phyloP scores from a whole-genome alignment of 2,113 vertebrate genomes.

The Muscicapa adusta region DNA sequence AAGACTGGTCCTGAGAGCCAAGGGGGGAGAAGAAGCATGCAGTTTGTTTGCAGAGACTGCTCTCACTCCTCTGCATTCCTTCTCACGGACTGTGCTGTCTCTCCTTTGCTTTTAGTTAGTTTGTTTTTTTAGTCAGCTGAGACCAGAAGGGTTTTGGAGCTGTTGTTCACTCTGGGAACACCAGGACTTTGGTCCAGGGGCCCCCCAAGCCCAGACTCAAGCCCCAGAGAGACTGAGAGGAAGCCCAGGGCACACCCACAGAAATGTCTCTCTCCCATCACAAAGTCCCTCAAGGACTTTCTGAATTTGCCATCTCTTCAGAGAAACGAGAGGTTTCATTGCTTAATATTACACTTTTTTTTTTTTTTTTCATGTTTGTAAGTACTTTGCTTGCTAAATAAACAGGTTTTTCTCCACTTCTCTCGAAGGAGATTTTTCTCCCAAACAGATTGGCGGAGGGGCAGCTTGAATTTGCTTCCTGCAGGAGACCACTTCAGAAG shows the following conservation, averaged over 20 bases:
- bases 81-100: neutral
- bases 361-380: neutral
- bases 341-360: neutral
- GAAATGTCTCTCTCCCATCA: too few species aligned
- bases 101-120: neutral
- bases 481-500: neutral
- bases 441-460: too few species aligned
- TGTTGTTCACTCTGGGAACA: rapidly evolving
- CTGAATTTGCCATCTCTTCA: neutral
- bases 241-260: neutral
- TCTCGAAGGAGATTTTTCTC: neutral
- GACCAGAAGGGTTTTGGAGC: neutral
- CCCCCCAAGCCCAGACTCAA: rapidly evolving
- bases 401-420: neutral
- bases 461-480: neutral
- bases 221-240: neutral
- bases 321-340: neutral
- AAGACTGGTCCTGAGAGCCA: neutral
- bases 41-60: neutral
- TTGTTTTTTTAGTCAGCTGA: neutral
- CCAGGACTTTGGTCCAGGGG: too few species aligned
- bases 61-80: neutral
- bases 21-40: rapidly evolving
- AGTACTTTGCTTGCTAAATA: neutral
- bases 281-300: too few species aligned